Evolutionary conservation across 2,888 invertebrate species (phyloP), one percentile per base, ranked within the genome.

Genomic region (Chymomyza caudatula): DNA sequence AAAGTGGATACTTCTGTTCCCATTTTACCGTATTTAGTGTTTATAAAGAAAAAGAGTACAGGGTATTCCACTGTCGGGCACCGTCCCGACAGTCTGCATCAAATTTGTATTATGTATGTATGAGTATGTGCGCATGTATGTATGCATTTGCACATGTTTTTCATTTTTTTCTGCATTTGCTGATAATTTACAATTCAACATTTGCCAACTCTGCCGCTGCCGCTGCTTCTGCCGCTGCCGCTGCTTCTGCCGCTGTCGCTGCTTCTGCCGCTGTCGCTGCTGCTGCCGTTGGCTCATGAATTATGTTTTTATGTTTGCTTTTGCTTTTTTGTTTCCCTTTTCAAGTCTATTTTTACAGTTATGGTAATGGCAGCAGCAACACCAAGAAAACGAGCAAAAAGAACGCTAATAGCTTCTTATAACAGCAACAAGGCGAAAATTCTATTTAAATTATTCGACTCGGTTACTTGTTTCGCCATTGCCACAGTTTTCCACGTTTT

Each of bases 121-220:
- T n/a, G n/a, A n/a, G n/a, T n/a, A n/a, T n/a, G n/a, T n/a, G n/a
- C n/a, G n/a, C n/a, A n/a, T n/a, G n/a, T n/a, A n/a, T n/a, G n/a
- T n/a, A n/a, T n/a, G n/a, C n/a, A n/a, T n/a, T n/a, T n/a, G n/a
- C n/a, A n/a, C n/a, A n/a, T n/a, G n/a, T n/a, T n/a, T n/a, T n/a
- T n/a, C n/a, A n/a, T 37, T 49, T 25, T 51, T 51, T 55, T 52
- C 37, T 29, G 15, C 44, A 53, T 13, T 51, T 57, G 37, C 77
- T 64, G 73, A 73, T 81, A 82, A 78, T 86, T 78, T 86, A 76
- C 86, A 81, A 81, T 86, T 81, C 82, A 81, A 72, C 73, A 84
- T 84, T 86, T 64, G 20, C 55, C n/a, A 20, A 20, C 49, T 2
- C 49, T 19, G 17, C 20, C 4, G 17, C 17, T 49, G 49, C 17